Conservation (phyloP, 2,797 vertebrate species). For the Mormyrops attenuatus region DNA sequence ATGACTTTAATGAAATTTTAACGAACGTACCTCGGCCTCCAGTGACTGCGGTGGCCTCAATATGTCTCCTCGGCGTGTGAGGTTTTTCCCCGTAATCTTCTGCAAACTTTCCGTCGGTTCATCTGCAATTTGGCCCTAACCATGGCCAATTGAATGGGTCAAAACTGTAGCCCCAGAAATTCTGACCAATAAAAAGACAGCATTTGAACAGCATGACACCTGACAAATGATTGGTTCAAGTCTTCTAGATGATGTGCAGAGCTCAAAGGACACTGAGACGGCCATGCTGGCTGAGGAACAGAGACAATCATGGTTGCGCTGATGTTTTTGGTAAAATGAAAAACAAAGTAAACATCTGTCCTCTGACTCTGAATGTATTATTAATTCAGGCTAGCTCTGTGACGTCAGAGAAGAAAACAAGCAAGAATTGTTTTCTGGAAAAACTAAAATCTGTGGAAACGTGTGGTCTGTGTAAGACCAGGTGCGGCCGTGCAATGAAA, state of each 20-base stretch:
- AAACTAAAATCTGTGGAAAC: neutral
- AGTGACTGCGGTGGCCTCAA: neutral
- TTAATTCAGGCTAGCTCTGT: neutral
- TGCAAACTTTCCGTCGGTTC: neutral
- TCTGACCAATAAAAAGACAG: neutral
- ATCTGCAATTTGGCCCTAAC: neutral
- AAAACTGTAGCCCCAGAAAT: neutral
- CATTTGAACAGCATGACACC: neutral
- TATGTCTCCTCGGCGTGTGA: neutral
- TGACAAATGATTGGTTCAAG: neutral
- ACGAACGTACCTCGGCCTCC: neutral
- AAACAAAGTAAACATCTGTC: neutral
- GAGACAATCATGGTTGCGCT: neutral
- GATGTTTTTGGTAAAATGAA: neutral
- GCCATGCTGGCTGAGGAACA: neutral
- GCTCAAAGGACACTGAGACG: neutral
- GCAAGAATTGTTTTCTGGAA: neutral
- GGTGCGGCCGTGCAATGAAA: neutral
- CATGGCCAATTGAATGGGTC: neutral
- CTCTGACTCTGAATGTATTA: neutral
- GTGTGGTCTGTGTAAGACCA: neutral
- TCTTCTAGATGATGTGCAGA: neutral
- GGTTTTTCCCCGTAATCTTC: neutral
- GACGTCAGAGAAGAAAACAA: neutral
- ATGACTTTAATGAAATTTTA: neutral